A percentile compares a stretch with the other conserved stretches of the same genome.
Evolutionary conservation across 2,797 vertebrate species (phyloP).

Genomic region (Phalanger gymnotis): DNA sequence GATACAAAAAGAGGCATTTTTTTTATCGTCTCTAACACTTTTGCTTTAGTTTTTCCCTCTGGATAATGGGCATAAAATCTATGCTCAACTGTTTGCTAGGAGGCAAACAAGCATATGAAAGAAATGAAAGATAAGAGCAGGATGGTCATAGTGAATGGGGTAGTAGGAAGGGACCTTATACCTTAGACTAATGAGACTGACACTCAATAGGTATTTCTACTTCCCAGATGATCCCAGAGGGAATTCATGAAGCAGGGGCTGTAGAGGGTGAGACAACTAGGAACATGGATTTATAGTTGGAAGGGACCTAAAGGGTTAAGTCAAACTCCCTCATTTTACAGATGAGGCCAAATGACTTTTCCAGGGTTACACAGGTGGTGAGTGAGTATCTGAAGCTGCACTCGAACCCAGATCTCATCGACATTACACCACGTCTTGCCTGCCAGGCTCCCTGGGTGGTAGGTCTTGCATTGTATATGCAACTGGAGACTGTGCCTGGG

Average conservation of each 20-base stretch:
- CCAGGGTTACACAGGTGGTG: background rate
- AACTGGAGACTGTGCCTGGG: background rate
- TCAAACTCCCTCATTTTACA: background rate
- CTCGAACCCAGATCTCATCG: background rate
- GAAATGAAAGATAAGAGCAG: background rate
- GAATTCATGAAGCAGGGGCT: background rate
- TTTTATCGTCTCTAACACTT: background rate
- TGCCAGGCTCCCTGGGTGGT: background rate
- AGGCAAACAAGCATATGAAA: background rate
- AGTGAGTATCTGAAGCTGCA: background rate
- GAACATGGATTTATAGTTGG: background rate
- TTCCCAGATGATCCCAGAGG: background rate
- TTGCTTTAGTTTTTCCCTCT: background rate
- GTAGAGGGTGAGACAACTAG: background rate
- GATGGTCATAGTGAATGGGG: background rate
- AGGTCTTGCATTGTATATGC: background rate
- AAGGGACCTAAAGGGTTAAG: background rate
- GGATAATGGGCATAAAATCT: background rate
- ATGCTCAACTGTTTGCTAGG: background rate
- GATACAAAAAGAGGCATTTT: background rate
- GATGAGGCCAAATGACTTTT: background rate
- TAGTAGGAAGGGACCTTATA: background rate
- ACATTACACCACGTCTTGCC: background rate
- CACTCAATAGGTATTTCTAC: background rate
- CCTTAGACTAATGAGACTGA: rapidly evolving